Conservation (phyloP, 1,140 invertebrate species). For the Pararge aegeria region DNA sequence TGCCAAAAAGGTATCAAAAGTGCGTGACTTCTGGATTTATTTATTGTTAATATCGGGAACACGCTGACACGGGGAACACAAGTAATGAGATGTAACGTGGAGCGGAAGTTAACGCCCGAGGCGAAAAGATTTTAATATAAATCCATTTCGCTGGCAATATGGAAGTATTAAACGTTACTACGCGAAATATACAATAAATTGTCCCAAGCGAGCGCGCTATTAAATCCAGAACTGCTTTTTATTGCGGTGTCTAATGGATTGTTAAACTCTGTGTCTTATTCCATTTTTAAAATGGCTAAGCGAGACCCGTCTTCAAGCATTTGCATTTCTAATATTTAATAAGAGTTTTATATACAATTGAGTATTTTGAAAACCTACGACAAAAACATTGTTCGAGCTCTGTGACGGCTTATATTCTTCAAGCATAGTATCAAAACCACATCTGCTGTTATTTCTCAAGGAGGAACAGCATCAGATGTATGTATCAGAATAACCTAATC, state of each 20-base stretch:
- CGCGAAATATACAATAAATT: slow-evolving; percentile 17
- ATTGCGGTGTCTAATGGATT: slow-evolving; percentile 22
- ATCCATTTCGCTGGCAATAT: slow-evolving; percentile 6
- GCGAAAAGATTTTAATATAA: slow-evolving; percentile 10
- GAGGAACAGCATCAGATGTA: too few species aligned
- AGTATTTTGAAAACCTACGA: too few species aligned
- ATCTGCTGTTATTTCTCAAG: too few species aligned
- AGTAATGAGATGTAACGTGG: slow-evolving; percentile 20
- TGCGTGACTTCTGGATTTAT: too few species aligned
- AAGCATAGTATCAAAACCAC: too few species aligned
- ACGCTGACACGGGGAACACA: not conserved
- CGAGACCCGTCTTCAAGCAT: not conserved
- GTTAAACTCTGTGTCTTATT: slow-evolving; percentile 13
- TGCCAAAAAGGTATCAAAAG: too few species aligned
- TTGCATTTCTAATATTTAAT: not conserved
- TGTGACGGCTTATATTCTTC: too few species aligned
- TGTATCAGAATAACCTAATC: too few species aligned
- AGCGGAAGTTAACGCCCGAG: not conserved
- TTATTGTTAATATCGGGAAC: too few species aligned
- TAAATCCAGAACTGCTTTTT: slow-evolving; percentile 22
- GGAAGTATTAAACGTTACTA: slow-evolving; percentile 11
- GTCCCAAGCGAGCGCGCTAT: slow-evolving; percentile 8
- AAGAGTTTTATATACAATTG: too few species aligned
- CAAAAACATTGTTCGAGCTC: too few species aligned
- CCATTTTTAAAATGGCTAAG: not conserved